A percentile compares a stretch with the other conserved stretches of the same genome.
Evolutionary conservation across 30 jellyfish, hydroid and myxozoan genomes (phyloP).

Genomic region (Clytia hemisphaerica): DNA sequence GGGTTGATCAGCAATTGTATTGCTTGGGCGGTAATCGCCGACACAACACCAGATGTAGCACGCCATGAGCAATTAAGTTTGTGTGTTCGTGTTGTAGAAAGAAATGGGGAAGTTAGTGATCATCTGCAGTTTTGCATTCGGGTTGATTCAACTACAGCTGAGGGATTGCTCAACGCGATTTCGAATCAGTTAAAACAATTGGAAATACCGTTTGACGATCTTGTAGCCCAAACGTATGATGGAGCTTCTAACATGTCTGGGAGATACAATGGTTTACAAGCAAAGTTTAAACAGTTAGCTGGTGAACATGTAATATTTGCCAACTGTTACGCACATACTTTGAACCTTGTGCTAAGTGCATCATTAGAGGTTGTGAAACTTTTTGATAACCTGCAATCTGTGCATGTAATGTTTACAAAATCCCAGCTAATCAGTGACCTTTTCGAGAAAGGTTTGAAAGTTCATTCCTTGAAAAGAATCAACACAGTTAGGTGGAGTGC

Average conservation of each 20-base stretch:
- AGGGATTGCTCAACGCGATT: too few relatives aligned
- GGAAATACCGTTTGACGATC: too few relatives aligned
- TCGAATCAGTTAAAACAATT: too few relatives aligned
- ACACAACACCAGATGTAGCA: conserved; percentile 13
- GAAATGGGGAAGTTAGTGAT: neutral
- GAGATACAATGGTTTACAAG: conserved; percentile 47
- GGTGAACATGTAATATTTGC: conserved; percentile 38
- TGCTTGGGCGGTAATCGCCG: conserved; percentile 23
- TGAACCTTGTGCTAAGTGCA: conserved; percentile 36
- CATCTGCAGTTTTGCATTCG: neutral
- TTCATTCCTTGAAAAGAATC: conserved; percentile 23
- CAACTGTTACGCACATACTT: conserved; percentile 43
- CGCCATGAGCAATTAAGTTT: conserved; percentile 13
- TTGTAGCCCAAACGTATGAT: too few relatives aligned
- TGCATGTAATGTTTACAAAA: conserved; percentile 18
- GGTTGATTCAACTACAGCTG: conserved; percentile 4
- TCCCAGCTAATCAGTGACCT: conserved; percentile 36
- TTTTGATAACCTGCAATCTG: conserved; percentile 15
- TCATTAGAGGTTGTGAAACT: conserved; percentile 40
- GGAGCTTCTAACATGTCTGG: conserved; percentile 47
- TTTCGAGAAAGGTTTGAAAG: conserved; percentile 35
- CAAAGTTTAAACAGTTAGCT: conserved; percentile 13
- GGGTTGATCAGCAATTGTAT: conserved; percentile 7
- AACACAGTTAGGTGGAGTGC: conserved; percentile 37
- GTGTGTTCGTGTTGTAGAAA: neutral